These are phyloP conservation scores for Ochropleura leucogaster DNA, from an alignment of 2,888 invertebrate species.

Conservation along the genomic window DNA sequence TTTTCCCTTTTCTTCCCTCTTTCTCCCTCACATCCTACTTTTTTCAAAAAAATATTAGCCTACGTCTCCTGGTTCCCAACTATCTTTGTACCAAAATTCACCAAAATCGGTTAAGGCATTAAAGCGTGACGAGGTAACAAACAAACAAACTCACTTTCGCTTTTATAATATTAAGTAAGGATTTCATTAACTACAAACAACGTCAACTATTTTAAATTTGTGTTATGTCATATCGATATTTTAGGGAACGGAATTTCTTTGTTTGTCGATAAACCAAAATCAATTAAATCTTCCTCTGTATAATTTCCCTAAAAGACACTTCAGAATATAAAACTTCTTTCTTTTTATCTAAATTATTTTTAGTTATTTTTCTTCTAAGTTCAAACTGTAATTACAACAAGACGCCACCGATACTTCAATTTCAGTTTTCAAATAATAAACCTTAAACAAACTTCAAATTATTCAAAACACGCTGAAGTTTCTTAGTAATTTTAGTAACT, in stretches of 20 bases:
- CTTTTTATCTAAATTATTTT: neutral
- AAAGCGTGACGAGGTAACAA: no score
- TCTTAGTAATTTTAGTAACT: conserved; percentile 10
- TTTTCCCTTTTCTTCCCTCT: no score
- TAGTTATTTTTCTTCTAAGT: conserved; percentile 3
- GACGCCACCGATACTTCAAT: neutral
- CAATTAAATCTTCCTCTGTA: neutral
- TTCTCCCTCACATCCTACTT: no score
- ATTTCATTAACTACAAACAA: no score
- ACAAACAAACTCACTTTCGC: no score
- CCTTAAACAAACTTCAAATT: conserved; percentile 12
- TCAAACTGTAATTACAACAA: conserved; percentile 18
- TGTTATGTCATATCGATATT: neutral
- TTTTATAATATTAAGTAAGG: no score
- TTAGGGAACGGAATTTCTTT: neutral
- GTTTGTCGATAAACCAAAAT: neutral
- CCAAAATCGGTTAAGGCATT: no score
- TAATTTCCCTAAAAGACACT: neutral
- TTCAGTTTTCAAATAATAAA: conserved; percentile 12
- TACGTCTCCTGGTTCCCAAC: no score
- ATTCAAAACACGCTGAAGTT: conserved; percentile 11
- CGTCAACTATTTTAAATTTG: no score
- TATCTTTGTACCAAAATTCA: no score
- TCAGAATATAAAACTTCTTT: neutral
- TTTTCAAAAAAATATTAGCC: no score